Percentiles rank a stretch among this genome's conserved stretches.
phyloP scores from a whole-genome alignment of 2,113 vertebrate species.

The Oryzias curvinotus region DNA sequence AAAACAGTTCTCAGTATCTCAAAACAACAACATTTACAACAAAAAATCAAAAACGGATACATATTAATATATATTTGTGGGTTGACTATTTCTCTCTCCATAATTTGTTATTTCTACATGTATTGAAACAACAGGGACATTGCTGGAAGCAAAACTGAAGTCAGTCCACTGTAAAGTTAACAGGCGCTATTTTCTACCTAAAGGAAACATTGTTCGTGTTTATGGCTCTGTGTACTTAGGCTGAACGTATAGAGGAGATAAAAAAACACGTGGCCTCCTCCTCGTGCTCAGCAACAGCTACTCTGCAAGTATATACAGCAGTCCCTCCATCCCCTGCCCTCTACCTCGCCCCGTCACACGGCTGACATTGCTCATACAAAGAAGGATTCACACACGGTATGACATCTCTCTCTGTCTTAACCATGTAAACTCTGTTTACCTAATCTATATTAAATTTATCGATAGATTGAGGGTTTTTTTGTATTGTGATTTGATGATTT shows the following conservation, averaged over 20 bases:
- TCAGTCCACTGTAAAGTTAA: too few relatives aligned
- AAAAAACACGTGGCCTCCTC: constrained; percentile 37
- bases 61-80: too few relatives aligned
- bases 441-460: neutral
- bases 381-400: constrained; percentile 29
- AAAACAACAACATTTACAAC: too few relatives aligned
- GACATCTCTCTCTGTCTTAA: neutral
- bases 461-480: neutral
- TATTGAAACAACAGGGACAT: too few relatives aligned
- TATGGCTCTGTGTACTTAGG: constrained; percentile 12
- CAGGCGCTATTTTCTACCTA: too few relatives aligned
- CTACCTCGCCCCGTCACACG: neutral
- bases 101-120: too few relatives aligned
- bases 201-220: too few relatives aligned
- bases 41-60: too few relatives aligned
- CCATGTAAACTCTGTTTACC: neutral
- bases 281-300: constrained; percentile 22
- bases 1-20: too few relatives aligned
- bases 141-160: too few relatives aligned
- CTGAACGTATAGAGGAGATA: constrained; percentile 36
- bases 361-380: neutral
- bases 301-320: constrained; percentile 35
- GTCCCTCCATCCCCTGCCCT: neutral
- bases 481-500: neutral
- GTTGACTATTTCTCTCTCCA: too few relatives aligned